Percentiles rank a stretch among this genome's conserved stretches.
These are phyloP conservation scores for Australoheros scitulus DNA, from an alignment of 2,113 vertebrate genomes.

Conservation along the genomic window DNA sequence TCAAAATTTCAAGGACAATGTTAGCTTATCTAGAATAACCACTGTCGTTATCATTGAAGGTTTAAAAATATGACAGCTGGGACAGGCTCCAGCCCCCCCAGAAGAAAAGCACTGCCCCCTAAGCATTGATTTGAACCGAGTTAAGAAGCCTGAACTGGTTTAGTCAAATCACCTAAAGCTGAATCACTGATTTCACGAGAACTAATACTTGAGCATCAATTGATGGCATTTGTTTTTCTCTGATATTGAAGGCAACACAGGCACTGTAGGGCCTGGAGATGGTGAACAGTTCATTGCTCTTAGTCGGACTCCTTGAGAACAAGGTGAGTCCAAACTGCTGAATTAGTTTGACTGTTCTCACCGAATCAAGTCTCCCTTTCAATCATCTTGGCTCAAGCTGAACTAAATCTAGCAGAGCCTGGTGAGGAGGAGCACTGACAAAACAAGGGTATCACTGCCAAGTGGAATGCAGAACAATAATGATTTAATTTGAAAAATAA, in stretches of 20 bases:
- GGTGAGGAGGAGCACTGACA: not conserved
- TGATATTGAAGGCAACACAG: not conserved
- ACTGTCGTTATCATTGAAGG: too few species aligned
- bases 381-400: too few species aligned
- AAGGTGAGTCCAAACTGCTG: too few species aligned
- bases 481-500: not conserved
- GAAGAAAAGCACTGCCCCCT: not conserved
- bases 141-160: not conserved
- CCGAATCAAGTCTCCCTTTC: too few species aligned
- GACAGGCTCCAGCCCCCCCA: too few species aligned
- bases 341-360: too few species aligned
- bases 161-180: not conserved
- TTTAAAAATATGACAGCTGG: too few species aligned
- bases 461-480: not conserved
- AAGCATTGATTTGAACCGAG: not conserved
- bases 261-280: not conserved
- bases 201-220: not conserved
- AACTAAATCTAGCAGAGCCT: not conserved
- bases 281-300: not conserved
- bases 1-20: too few species aligned
- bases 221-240: accelerated
- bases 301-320: too few species aligned
- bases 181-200: not conserved
- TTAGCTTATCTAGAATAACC: too few species aligned
- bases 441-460: not conserved